Conservation (phyloP, 2,888 invertebrate species). For the Ceriagrion tenellum region DNA sequence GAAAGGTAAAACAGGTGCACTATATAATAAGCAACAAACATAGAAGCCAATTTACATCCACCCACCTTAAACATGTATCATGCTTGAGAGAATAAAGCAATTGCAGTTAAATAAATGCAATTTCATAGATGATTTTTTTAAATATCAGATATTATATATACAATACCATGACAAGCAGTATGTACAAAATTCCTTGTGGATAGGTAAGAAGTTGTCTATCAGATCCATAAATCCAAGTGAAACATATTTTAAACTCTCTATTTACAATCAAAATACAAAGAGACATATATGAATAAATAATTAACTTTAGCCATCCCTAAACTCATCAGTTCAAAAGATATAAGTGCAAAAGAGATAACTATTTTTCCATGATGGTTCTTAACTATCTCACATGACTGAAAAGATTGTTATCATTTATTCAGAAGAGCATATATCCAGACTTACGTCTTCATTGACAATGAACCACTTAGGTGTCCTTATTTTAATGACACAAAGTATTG, state of each 20-base stretch:
- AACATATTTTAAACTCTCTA: not conserved
- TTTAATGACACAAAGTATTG: too few relatives aligned
- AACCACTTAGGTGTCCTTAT: too few relatives aligned
- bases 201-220: not conserved
- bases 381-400: too few relatives aligned
- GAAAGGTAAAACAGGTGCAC: not conserved
- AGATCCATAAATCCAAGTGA: not conserved
- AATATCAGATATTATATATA: conserved; percentile 9
- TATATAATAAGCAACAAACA: conserved; percentile 55
- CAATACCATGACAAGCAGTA: not conserved
- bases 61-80: conserved; percentile 51
- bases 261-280: not conserved
- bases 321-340: too few relatives aligned
- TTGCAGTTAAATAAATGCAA: conserved; percentile 49
- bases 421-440: too few relatives aligned
- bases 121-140: conserved; percentile 17
- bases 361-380: too few relatives aligned
- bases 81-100: conserved; percentile 57
- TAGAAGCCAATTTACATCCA: conserved; percentile 63
- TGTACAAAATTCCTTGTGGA: not conserved
- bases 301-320: too few relatives aligned
- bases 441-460: too few relatives aligned
- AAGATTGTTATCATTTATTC: too few relatives aligned
- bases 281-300: not conserved
- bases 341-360: too few relatives aligned